Base-by-base conservation (phyloP, 2,113 vertebrate genomes). In the Corythornis madagascariensis region DNA sequence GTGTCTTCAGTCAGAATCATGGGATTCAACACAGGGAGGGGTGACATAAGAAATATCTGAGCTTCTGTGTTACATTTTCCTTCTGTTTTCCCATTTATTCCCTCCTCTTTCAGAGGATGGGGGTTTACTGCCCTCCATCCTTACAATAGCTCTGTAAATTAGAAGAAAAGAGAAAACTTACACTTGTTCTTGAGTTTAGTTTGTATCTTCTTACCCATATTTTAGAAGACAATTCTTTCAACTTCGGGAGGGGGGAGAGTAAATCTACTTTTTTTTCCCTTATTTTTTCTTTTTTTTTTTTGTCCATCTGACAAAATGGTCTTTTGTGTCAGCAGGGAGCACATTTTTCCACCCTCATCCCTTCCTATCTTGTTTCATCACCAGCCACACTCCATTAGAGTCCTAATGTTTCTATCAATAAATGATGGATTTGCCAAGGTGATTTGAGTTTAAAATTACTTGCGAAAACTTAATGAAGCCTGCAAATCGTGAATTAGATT, bases 371-470 rank as follows among this genome's bases (percentile, higher is more conserved):
- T 90, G 38, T 94, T 95, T 87, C 85, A 95, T 96, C 83, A 73
- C 50, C 66, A 86, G 92, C 78, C 93, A 95, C 69, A 31, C 71
- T 93, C 80, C 52, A 83, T 92, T 93, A 88, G 77, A 91, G 57
- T 57, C 75, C 43, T 95, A 90, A 97, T 92, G 91, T 92, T 95
- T 95, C 89, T 92, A 69, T 97, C 96, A 97, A 95, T 97, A 96
- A 96, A 92, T 94, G 80, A 97, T 97, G 88, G 75, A 95, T 96
- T 96, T 95, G 71, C 80, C 72, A 87, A 74, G 85, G 86, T 95
- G 94, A 93, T 96, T 93, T 86, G 91, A 97, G 92, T 97, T 95
- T 93, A 90, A 97, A 96, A 97, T 96, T 92, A 81, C 91, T 95
- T 94, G 78, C 2, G 0, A 94, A 95, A 95, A 90, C 55, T 69